Evolutionary conservation across 2,797 vertebrate genomes (phyloP), one percentile per base, ranked within the genome.

Genomic region (Crax fasciolata): DNA sequence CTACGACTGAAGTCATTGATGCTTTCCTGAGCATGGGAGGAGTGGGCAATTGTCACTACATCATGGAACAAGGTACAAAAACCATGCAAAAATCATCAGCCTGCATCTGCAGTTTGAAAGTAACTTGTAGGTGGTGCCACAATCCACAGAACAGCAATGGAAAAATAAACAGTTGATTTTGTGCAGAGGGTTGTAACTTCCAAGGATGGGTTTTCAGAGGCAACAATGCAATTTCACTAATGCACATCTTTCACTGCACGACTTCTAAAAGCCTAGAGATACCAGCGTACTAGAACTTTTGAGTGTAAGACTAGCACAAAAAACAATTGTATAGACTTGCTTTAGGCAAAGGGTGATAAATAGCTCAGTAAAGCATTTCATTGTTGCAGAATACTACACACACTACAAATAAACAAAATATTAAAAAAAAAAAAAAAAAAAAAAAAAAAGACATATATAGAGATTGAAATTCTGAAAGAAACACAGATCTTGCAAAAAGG

Each of bases 391-490:
- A 87, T 78, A 89, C 66, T 82, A 81, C 43, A 65, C 35, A 85
- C 30, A 39, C 5, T 61, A 39, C 48, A 63, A 48, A 6, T 0
- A 14, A 35, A 28, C 18, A 32, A 12, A 57, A 35, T 35, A 35
- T 6, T 35, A 35, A 35, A 59, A 19, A 63, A 59, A 82, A n/a
- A n/a, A n/a, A n/a, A n/a, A n/a, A n/a, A n/a, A n/a, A n/a, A n/a
- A n/a, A n/a, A n/a, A n/a, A n/a, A n/a, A n/a, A n/a, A n/a, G n/a
- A n/a, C n/a, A 46, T 9, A 43, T 41, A 65, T 2, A 7, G 38
- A 85, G 48, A 93, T 84, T 62, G 81, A 82, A 89, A 95, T 72
- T 90, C 71, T 93, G 74, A 93, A 94, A 94, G 75, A 94, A 96
- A 94, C 2, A 5, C 6, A 35, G 46, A 59, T 12, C 21, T 76